Base-by-base conservation (phyloP, 2,888 invertebrate species). In the Caenorhabditis sinica region DNA sequence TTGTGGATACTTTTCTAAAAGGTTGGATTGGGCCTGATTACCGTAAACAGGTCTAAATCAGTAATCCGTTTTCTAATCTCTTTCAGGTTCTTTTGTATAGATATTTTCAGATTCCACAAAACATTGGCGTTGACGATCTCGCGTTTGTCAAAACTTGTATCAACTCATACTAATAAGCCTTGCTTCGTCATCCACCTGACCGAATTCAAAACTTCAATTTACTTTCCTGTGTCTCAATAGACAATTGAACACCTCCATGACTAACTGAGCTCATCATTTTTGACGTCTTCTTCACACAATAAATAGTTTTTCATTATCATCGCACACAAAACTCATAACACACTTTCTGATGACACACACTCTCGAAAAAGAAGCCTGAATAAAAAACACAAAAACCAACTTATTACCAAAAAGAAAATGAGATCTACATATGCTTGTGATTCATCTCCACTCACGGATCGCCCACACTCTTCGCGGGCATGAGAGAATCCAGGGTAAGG, bases 291-390 rank as follows among this genome's bases (percentile, higher is more conserved):
- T 51, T 51, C 49, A 6, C 33, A 36, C 45, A 45, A 45, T 45
- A 45, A 45, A 45, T 45, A 53, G 20, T 53, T n/a, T 56, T 17
- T 28, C 56, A 56, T n/a, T 51, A 56, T 28, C 28, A 56, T n/a
- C n/a, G n/a, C n/a, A n/a, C n/a, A n/a, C n/a, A n/a, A 1, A 56
- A 56, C 28, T 56, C 53, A 56, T 56, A 56, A 56, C 56, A 56
- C 56, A 56, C 15, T 56, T 20, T 51, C 9, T 20, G 6, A 23
- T 30, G 13, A 65, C 30, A 23, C 45, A 33, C 13, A 33, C 45
- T 49, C 49, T 20, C n/a, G 20, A 49, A 49, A 20, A 49, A 49
- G 45, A 68, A 76, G 56, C 51, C 68, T 40, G 30, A 58, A 76
- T 20, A 60, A 45, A 60, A 68, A 66, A 66, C 17, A 65, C 23